A percentile compares a stretch with the other conserved stretches of the same genome.
Conservation (phyloP, 2,113 vertebrate species). For the Seriola rivoliana region DNA sequence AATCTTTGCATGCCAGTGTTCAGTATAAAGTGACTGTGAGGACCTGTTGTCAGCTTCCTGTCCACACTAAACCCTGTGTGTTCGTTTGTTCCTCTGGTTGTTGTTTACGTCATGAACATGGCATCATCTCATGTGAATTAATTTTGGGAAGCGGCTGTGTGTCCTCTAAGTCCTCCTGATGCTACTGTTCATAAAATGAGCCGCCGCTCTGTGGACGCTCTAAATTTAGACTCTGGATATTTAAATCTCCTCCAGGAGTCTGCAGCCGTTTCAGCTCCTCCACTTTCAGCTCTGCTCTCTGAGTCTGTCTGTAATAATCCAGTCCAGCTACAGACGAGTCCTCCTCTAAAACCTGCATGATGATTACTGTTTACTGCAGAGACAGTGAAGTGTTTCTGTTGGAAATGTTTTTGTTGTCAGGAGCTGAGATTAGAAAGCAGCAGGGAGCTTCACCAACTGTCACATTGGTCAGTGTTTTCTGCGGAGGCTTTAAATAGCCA, state of each 20-base stretch:
- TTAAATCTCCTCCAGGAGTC: conserved; percentile 35
- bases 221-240: conserved; percentile 49
- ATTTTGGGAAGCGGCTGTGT: neutral
- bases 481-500: conserved; percentile 3
- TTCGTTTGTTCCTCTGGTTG: conserved; percentile 7
- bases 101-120: neutral
- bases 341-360: neutral
- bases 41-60: neutral
- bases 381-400: neutral
- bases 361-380: neutral
- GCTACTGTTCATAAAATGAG: neutral
- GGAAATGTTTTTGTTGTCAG: neutral
- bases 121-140: conserved; percentile 7
- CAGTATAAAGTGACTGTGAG: too few species aligned
- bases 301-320: neutral
- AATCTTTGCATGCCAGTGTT: too few species aligned
- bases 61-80: neutral
- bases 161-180: neutral
- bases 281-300: conserved; percentile 2
- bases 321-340: neutral
- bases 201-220: neutral
- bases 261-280: neutral
- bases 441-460: neutral
- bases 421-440: neutral
- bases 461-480: neutral